Percentiles rank a stretch among this genome's conserved stretches.
Evolutionary conservation across 2,797 vertebrate genomes (phyloP).

Genomic region (Balearica regulorum): DNA sequence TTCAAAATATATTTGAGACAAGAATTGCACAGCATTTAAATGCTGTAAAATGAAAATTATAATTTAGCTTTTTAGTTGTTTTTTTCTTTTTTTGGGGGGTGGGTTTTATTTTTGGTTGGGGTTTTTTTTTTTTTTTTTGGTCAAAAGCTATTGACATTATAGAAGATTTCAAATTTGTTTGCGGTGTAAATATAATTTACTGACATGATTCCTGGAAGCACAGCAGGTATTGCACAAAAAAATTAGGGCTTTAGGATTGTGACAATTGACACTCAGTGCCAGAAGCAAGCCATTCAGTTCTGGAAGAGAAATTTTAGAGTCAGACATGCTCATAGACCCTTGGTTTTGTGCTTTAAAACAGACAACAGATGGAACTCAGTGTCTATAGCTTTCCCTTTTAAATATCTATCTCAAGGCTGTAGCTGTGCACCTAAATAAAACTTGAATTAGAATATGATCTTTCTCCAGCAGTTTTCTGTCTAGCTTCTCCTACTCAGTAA

Average conservation of each 20-base stretch:
- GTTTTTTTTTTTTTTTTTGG: neutral
- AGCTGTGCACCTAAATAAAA: neutral
- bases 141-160: neutral
- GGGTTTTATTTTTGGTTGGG: no score
- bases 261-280: neutral
- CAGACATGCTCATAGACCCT: neutral
- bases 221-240: neutral
- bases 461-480: neutral
- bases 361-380: neutral
- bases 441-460: neutral
- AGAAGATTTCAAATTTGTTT: neutral
- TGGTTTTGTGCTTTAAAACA: neutral
- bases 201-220: neutral
- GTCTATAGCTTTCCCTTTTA: neutral
- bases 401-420: neutral
- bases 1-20: neutral
- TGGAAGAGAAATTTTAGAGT: neutral
- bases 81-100: no score
- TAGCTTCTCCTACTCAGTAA: neutral
- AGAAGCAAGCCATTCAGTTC: neutral
- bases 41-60: neutral
- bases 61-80: accelerated
- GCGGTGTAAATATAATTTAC: neutral
- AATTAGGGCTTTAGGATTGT: neutral
- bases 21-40: neutral